A percentile compares a stretch with the other conserved stretches of the same genome.
phyloP scores from a whole-genome alignment of 2,888 invertebrate genomes.

The Clepsis dumicolana region DNA sequence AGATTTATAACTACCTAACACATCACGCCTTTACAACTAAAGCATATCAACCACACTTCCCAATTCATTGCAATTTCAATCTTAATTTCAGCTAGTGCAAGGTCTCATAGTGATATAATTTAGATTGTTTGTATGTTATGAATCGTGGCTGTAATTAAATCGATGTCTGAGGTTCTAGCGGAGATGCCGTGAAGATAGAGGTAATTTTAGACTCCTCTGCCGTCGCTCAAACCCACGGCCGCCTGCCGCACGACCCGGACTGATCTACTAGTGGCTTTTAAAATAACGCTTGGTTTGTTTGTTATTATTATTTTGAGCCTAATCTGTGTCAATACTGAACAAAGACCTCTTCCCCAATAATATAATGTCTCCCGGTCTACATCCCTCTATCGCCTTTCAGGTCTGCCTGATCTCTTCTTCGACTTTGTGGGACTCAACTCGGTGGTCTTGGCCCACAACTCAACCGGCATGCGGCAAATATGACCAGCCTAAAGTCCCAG shows the following conservation, averaged over 20 bases:
- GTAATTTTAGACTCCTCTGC: slow-evolving; percentile 66
- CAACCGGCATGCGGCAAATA: too few relatives aligned
- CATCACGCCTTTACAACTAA: background rate
- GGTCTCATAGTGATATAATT: background rate
- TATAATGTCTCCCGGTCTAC: too few relatives aligned
- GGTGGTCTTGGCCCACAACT: too few relatives aligned
- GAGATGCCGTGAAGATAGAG: background rate
- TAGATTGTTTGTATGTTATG: background rate
- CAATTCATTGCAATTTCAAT: background rate
- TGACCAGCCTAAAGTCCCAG: too few relatives aligned
- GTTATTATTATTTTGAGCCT: too few relatives aligned
- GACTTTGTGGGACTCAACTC: too few relatives aligned
- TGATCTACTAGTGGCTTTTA: slow-evolving; percentile 58
- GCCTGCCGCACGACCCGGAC: slow-evolving; percentile 61
- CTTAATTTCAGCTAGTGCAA: background rate
- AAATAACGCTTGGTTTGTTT: slow-evolving; percentile 57
- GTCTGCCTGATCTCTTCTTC: too few relatives aligned
- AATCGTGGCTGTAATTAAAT: slow-evolving; percentile 1
- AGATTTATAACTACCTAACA: background rate
- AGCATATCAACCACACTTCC: background rate
- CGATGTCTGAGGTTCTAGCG: background rate
- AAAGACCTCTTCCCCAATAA: too few relatives aligned
- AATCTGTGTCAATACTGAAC: too few relatives aligned
- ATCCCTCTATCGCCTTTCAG: too few relatives aligned
- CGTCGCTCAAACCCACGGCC: slow-evolving; percentile 67